Base-by-base conservation (phyloP, 2,113 vertebrate genomes). In the Pseudopodoces humilis region DNA sequence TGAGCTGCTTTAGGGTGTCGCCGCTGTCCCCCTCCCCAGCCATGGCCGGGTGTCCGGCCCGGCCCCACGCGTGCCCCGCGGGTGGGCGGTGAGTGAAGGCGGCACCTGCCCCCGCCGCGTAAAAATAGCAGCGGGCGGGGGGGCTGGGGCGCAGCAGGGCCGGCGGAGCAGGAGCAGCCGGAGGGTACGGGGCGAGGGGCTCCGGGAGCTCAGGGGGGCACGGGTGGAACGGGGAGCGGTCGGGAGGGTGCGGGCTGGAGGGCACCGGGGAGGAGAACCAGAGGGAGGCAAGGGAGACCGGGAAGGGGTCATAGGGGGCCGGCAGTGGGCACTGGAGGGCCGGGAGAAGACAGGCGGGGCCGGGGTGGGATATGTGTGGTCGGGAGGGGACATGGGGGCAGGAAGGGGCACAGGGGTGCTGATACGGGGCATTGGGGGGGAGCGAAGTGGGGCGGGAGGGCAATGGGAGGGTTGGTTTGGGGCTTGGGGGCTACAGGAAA, bases 31-130 rank as follows among this genome's bases (percentile, higher is more conserved):
- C 25, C 35, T 49, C 30, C 50, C 19, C 70, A 15, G n/a, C 46
- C 37, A 2, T 18, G 39, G 15, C 74, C 47, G 23, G 9, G 23
- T 39, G 64, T 62, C 82, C 71, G 60, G 52, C 60, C 60, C 31
- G 71, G 62, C 71, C 71, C 83, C 71, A 76, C 83, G 83, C 52
- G 62, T 76, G 67, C 67, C 78, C 86, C 70, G 52, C 62, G 86
- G 62, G 87, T 76, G 79, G 82, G 89, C 60, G 82, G 46, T 85
- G 88, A 79, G 82, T 83, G 82, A 85, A 62, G 62, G 83, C 78
- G 86, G 62, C 86, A 82, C 69, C 86, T 88, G 86, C 86, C 86
- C 77, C 68, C 68, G 44, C 44, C 71, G 77, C 68, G 68, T 88
- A 88, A 88, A 88, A 88, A 88, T 88, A 88, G 86, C 86, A 27